Percentiles rank a stretch among this genome's conserved stretches.
Conservation (phyloP, 2,888 invertebrate species). For the Amiota minor region DNA sequence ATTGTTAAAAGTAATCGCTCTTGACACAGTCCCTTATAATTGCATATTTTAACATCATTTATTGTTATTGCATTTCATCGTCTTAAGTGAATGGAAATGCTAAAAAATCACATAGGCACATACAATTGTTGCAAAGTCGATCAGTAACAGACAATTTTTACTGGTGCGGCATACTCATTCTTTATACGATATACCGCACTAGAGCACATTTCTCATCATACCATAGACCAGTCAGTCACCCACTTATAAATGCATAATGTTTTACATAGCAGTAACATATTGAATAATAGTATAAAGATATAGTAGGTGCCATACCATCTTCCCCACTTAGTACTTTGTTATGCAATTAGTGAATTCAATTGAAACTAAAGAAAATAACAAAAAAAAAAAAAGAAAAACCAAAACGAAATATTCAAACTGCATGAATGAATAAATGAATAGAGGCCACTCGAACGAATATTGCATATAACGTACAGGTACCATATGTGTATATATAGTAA, state of each 20-base stretch:
- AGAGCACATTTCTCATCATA: too few species aligned
- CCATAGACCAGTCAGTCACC: not conserved
- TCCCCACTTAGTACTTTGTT: slow-evolving; percentile 67
- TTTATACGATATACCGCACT: not conserved
- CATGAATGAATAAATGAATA: slow-evolving; percentile 14
- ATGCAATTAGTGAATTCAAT: slow-evolving; percentile 71
- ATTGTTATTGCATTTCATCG: not conserved
- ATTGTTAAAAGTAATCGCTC: not conserved
- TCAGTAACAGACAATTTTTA: too few species aligned
- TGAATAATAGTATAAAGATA: slow-evolving; percentile 3
- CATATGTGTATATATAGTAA: not conserved
- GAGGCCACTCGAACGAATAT: slow-evolving; percentile 17
- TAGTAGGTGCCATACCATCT: not conserved
- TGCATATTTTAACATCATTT: slow-evolving; percentile 8
- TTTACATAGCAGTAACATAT: slow-evolving; percentile 37
- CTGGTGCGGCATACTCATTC: too few species aligned
- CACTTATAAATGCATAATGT: slow-evolving; percentile 32
- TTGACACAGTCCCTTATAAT: not conserved
- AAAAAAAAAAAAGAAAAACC: slow-evolving; percentile 10
- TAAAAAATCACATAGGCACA: not conserved
- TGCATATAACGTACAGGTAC: not conserved
- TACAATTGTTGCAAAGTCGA: too few species aligned
- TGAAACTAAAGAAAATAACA: slow-evolving; percentile 51
- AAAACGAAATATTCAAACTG: slow-evolving; percentile 3
- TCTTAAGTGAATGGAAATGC: not conserved